phyloP scores from a whole-genome alignment of 2,888 invertebrate species.

The Chrysolina americana region DNA sequence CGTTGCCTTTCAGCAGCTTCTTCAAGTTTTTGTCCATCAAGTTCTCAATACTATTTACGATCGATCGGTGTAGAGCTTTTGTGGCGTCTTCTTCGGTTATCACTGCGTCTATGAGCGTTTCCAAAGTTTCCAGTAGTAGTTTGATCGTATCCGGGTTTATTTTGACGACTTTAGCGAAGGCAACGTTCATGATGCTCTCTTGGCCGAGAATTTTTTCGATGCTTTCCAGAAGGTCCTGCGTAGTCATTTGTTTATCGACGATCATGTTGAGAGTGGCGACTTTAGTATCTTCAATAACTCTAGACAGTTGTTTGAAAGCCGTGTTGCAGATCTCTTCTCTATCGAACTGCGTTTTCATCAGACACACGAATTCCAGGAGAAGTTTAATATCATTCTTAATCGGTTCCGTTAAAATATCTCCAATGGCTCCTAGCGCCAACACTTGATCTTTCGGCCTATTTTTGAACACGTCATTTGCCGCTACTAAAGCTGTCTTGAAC shows the following conservation, averaged over 20 bases:
- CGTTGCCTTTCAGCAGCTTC: conserved; percentile 69
- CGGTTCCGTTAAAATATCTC: conserved; percentile 63
- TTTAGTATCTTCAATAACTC: conserved; percentile 75
- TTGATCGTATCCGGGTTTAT: conserved; percentile 75
- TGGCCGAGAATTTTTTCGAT: conserved; percentile 77
- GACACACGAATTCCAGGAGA: conserved; percentile 61
- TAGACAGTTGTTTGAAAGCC: conserved; percentile 67
- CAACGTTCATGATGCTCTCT: conserved; percentile 75
- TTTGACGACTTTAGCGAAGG: conserved; percentile 76
- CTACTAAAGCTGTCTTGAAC: conserved; percentile 66
- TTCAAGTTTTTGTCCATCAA: conserved; percentile 74
- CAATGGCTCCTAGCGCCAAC: conserved; percentile 65
- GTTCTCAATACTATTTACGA: conserved; percentile 77
- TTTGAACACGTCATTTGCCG: conserved; percentile 68
- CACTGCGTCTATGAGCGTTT: conserved; percentile 74
- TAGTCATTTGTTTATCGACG: conserved; percentile 47
- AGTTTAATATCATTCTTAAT: conserved; percentile 61
- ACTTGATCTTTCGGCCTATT: conserved; percentile 67
- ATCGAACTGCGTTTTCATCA: conserved; percentile 65
- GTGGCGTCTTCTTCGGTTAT: conserved; percentile 78
- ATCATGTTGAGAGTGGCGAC: conserved; percentile 73
- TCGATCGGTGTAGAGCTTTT: conserved; percentile 78
- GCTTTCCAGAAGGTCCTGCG: conserved; percentile 75
- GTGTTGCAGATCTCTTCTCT: conserved; percentile 65
- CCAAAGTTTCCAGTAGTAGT: conserved; percentile 75